These are phyloP conservation scores for Drosophila kikkawai DNA, from an alignment of 1,140 invertebrate species.

Conservation along the genomic window DNA sequence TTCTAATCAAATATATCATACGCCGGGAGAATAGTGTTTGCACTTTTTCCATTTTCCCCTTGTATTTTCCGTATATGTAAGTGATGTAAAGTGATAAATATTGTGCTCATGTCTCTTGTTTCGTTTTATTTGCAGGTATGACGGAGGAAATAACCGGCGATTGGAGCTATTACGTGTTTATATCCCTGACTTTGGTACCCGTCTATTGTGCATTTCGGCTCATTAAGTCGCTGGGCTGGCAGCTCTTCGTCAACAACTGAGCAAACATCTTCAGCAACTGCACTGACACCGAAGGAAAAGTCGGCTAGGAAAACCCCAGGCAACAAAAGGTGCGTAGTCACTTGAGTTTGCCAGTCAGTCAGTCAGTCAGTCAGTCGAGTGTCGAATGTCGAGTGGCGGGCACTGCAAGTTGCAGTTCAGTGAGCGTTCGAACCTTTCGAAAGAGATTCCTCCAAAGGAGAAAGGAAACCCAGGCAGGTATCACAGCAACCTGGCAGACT, in stretches of 20 bases:
- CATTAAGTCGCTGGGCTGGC: slow-evolving; percentile 84
- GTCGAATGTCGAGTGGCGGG: slow-evolving; percentile 23
- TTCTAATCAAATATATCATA: slow-evolving; percentile 53
- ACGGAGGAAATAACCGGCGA: slow-evolving; percentile 83
- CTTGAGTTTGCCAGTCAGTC: slow-evolving; percentile 46
- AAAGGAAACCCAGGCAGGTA: background rate
- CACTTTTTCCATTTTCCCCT: slow-evolving; percentile 14
- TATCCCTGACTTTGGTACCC: slow-evolving; percentile 81
- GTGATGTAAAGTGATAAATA: slow-evolving; percentile 24
- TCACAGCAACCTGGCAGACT: background rate
- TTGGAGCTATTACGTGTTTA: slow-evolving; percentile 83
- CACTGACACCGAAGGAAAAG: slow-evolving; percentile 14
- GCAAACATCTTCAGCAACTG: slow-evolving; percentile 48
- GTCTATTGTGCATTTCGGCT: slow-evolving; percentile 85
- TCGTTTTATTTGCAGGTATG: slow-evolving; percentile 64
- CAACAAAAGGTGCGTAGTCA: slow-evolving; percentile 73
- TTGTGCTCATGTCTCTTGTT: slow-evolving; percentile 16
- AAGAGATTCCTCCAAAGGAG: background rate
- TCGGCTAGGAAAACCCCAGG: background rate
- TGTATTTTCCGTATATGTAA: slow-evolving; percentile 1
- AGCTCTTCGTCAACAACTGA: slow-evolving; percentile 84
- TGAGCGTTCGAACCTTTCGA: background rate
- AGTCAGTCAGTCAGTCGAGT: slow-evolving; percentile 43
- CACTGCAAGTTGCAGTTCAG: slow-evolving; percentile 6
- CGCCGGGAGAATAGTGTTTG: slow-evolving; percentile 26